These are phyloP conservation scores for Phenganax subtilis DNA, from an alignment of 92 coral and sea anemone species.

Conservation along the genomic window DNA sequence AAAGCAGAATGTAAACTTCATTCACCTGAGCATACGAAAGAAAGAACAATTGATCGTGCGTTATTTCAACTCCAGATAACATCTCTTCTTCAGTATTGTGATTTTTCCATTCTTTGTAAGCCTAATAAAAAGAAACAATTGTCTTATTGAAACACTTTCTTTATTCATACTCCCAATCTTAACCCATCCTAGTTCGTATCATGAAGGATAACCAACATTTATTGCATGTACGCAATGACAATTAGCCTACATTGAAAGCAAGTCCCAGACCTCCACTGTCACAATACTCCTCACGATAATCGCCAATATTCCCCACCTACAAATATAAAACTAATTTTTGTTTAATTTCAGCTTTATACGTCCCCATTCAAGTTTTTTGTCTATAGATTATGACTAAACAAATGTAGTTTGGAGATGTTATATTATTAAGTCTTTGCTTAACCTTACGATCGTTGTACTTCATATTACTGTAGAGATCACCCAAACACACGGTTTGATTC, in stretches of 20 bases:
- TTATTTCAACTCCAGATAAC: constrained; percentile 8
- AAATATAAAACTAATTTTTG: not conserved
- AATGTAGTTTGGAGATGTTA: not conserved
- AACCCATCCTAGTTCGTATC: not conserved
- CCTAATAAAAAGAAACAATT: constrained; percentile 13
- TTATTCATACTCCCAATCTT: not conserved
- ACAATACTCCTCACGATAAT: not conserved
- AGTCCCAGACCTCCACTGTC: constrained; percentile 25
- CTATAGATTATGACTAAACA: not conserved
- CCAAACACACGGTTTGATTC: constrained; percentile 1
- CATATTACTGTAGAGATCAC: not conserved
- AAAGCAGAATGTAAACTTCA: not conserved
- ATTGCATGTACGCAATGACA: not conserved
- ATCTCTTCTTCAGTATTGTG: not conserved
- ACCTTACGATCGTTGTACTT: constrained; percentile 10
- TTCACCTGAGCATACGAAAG: constrained; percentile 35
- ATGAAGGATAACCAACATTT: no score
- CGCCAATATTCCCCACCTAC: not conserved
- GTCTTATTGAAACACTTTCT: not conserved
- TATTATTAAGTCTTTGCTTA: not conserved
- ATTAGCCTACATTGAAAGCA: constrained; percentile 18
- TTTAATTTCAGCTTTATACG: not conserved
- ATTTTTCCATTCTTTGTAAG: constrained; percentile 30
- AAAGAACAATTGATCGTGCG: constrained; percentile 23
- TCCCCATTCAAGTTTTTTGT: not conserved